Conservation (phyloP, 2,888 invertebrate genomes). For the Eupithecia subumbrata region DNA sequence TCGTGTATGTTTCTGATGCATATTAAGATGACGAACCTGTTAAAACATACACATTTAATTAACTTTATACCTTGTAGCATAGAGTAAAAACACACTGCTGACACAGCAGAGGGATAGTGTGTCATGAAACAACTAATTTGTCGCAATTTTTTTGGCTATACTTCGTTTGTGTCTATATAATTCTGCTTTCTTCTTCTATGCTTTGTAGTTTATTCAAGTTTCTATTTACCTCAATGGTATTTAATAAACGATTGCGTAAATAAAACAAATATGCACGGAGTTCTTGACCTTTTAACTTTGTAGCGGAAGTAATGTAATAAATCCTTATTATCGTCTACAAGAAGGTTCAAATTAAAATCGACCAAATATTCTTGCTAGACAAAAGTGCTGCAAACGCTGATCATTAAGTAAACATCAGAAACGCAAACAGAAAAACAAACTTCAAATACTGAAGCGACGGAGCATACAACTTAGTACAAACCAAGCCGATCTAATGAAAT, state of each 20-base stretch:
- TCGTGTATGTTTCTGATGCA: background rate
- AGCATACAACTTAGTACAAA: slow-evolving; percentile 6
- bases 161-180: too few relatives aligned
- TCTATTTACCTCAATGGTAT: background rate
- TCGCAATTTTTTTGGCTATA: too few relatives aligned
- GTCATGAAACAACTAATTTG: too few relatives aligned
- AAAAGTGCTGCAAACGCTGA: background rate
- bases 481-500: slow-evolving; percentile 11
- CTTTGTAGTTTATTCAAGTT: background rate
- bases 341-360: background rate
- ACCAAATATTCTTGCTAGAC: background rate
- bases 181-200: too few relatives aligned
- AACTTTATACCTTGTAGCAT: background rate
- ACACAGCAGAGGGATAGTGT: too few relatives aligned
- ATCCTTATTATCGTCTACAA: background rate
- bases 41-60: background rate
- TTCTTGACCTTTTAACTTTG: background rate
- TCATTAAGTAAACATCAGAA: background rate
- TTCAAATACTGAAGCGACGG: background rate
- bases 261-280: background rate
- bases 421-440: background rate
- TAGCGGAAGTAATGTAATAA: background rate
- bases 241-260: background rate
- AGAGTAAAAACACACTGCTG: background rate
- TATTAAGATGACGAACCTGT: background rate